These are phyloP conservation scores for Cosmopolites sordidus DNA, from an alignment of 2,888 invertebrate species.

Conservation along the genomic window DNA sequence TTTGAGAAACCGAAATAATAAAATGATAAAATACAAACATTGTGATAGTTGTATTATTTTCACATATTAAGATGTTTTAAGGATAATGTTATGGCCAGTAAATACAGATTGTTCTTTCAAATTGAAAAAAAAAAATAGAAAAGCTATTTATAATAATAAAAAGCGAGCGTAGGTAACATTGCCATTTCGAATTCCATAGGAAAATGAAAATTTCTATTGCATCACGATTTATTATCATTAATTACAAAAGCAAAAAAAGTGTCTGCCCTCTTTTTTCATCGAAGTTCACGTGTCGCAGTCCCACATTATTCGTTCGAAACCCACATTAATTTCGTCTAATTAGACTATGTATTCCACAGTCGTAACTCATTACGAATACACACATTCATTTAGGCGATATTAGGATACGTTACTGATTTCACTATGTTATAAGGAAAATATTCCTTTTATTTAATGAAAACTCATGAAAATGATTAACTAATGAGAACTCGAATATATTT, in stretches of 20 bases:
- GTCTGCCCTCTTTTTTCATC: constrained; percentile 20
- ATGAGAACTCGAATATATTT: too few relatives aligned
- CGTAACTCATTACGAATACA: constrained; percentile 21
- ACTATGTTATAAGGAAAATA: too few relatives aligned
- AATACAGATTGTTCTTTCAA: too few relatives aligned
- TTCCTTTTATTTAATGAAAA: too few relatives aligned
- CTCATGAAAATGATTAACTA: too few relatives aligned
- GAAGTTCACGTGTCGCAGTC: constrained; percentile 22
- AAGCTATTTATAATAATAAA: too few relatives aligned
- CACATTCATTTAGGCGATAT: constrained; percentile 16
- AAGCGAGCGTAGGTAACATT: neutral
- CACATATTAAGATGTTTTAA: too few relatives aligned
- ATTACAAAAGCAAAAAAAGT: constrained; percentile 17
- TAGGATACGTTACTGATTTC: neutral
- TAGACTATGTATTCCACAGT: constrained; percentile 21
- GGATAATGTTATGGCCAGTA: too few relatives aligned
- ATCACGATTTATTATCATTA: constrained; percentile 17
- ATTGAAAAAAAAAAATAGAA: too few relatives aligned
- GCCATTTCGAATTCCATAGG: neutral
- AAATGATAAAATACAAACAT: too few relatives aligned
- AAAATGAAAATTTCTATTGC: constrained; percentile 15
- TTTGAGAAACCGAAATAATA: too few relatives aligned
- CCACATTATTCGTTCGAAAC: constrained; percentile 23
- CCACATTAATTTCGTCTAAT: constrained; percentile 25
- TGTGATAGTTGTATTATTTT: too few relatives aligned